These are phyloP conservation scores for Tetrao urogallus DNA, from an alignment of 2,113 vertebrate genomes.

Conservation along the genomic window DNA sequence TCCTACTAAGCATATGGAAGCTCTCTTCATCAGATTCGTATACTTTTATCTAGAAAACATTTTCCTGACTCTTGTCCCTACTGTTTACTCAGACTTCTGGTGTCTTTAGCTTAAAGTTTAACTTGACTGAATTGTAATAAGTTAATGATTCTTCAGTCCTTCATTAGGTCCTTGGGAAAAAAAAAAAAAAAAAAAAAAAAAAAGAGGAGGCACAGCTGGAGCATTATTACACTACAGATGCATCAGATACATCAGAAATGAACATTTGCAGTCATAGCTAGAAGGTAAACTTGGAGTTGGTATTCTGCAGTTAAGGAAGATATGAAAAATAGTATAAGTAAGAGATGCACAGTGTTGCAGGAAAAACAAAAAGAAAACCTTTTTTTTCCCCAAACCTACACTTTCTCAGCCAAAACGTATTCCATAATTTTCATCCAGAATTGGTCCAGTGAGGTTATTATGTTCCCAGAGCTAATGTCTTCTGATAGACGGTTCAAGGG, in stretches of 20 bases:
- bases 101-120: background rate
- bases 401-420: background rate
- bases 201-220: background rate
- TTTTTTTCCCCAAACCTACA: background rate
- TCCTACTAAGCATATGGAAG: fast-evolving
- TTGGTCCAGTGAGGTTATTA: background rate
- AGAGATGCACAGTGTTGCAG: background rate
- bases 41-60: background rate
- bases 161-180: background rate
- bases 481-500: background rate
- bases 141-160: background rate
- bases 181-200: background rate
- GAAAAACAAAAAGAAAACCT: background rate
- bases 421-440: background rate
- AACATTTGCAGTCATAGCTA: background rate
- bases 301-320: background rate
- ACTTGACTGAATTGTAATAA: background rate
- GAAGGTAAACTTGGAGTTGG: background rate
- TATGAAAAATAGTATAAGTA: background rate
- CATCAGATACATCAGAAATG: background rate
- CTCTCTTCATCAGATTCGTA: background rate
- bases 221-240: background rate
- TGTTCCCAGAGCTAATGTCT: background rate
- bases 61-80: background rate
- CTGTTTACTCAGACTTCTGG: background rate